These are phyloP conservation scores for Pseudomugil gertrudae DNA, from an alignment of 2,797 vertebrate genomes.

Conservation along the genomic window DNA sequence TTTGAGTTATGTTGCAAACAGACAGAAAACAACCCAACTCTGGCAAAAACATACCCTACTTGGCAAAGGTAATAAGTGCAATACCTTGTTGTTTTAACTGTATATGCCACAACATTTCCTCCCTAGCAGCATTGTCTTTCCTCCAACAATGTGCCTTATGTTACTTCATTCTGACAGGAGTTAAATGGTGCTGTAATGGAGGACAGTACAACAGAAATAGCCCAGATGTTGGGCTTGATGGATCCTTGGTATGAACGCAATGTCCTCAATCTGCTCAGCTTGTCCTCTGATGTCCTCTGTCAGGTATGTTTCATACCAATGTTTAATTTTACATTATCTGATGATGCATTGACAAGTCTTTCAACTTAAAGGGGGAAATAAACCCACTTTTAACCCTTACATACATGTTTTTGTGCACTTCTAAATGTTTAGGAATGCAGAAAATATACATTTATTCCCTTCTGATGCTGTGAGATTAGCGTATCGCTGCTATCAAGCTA, in stretches of 20 bases:
- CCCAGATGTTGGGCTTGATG: slow-evolving; percentile 89
- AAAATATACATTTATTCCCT: too few relatives aligned
- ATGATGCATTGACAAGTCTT: not conserved
- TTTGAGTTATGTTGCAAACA: too few relatives aligned
- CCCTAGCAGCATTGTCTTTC: not conserved
- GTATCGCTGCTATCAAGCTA: too few relatives aligned
- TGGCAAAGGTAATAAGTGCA: not conserved
- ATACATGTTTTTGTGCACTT: too few relatives aligned
- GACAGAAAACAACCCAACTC: too few relatives aligned
- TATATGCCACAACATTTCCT: not conserved
- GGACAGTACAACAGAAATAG: slow-evolving; percentile 87
- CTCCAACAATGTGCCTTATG: not conserved
- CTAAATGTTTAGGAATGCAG: too few relatives aligned
- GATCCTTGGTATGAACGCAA: slow-evolving; percentile 98
- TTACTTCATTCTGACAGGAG: slow-evolving; percentile 40
- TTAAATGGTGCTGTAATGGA: slow-evolving; percentile 50
- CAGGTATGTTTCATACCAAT: slow-evolving; percentile 79
- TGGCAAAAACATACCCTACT: too few relatives aligned
- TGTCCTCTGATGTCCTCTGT: slow-evolving; percentile 88
- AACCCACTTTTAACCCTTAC: too few relatives aligned
- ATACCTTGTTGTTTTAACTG: not conserved
- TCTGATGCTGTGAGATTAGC: too few relatives aligned
- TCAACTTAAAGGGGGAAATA: too few relatives aligned
- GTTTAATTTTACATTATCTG: not conserved
- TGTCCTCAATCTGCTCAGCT: slow-evolving; percentile 88